These are phyloP conservation scores for Scomber colias DNA, from an alignment of 2,113 vertebrate species.

Conservation along the genomic window DNA sequence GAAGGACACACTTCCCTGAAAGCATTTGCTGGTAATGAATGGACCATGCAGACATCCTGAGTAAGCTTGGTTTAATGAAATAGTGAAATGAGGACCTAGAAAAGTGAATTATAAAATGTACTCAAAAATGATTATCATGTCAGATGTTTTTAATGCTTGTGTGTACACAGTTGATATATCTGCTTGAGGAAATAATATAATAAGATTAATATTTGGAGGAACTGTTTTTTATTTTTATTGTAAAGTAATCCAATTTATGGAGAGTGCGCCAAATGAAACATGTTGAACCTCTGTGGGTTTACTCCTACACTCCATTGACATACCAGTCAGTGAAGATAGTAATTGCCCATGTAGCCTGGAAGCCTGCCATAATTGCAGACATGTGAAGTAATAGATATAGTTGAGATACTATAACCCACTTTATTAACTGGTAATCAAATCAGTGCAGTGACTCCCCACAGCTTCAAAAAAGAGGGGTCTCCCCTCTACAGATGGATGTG, in stretches of 20 bases:
- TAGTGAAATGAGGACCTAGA: neutral
- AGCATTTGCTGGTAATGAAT: conserved; percentile 51
- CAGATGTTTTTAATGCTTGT: conserved; percentile 9
- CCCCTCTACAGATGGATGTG: too few species aligned
- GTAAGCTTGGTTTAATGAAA: conserved; percentile 53
- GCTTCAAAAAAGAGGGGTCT: neutral
- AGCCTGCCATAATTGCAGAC: conserved; percentile 1
- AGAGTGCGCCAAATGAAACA: neutral
- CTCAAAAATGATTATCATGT: conserved; percentile 12
- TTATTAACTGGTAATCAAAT: neutral
- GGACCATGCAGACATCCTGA: neutral
- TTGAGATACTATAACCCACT: neutral
- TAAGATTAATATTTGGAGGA: neutral
- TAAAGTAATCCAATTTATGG: neutral
- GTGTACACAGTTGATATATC: neutral
- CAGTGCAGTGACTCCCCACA: neutral
- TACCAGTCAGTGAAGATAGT: neutral
- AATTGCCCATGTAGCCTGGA: neutral
- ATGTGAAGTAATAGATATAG: neutral
- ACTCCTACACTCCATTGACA: neutral
- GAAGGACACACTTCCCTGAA: conserved; percentile 18
- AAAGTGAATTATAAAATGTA: conserved; percentile 34
- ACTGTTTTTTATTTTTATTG: neutral
- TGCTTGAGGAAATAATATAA: conserved; percentile 23
- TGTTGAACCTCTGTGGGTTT: neutral